Conservation (phyloP, 2,797 vertebrate species). For the Gephyroberyx darwinii region DNA sequence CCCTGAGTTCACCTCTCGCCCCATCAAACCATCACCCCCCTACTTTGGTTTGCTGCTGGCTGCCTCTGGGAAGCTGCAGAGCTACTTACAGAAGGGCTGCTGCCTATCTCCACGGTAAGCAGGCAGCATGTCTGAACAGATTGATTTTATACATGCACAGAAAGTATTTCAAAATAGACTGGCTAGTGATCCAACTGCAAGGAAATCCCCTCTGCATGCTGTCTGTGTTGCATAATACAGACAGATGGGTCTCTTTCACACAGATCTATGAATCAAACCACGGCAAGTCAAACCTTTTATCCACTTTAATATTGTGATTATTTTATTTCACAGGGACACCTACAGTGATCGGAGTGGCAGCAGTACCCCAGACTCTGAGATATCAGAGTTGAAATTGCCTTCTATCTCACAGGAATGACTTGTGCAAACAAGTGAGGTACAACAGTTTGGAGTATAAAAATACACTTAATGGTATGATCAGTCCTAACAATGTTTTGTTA, state of each 20-base stretch:
- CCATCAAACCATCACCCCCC: conserved; percentile 94
- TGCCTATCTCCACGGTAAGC: conserved; percentile 91
- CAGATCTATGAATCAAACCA: no score
- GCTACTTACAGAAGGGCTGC: conserved; percentile 92
- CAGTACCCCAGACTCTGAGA: conserved; percentile 91
- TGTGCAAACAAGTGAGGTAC: no score
- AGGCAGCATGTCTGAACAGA: neutral
- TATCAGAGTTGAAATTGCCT: conserved; percentile 87
- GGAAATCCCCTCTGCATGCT: no score
- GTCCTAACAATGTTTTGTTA: no score
- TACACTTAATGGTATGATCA: no score
- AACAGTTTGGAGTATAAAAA: no score
- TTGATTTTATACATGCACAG: no score
- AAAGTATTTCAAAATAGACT: no score
- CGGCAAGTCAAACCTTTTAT: no score
- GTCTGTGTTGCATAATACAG: neutral
- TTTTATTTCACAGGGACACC: conserved; percentile 82
- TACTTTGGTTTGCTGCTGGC: conserved; percentile 94
- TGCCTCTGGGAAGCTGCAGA: conserved; percentile 88
- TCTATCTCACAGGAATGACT: conserved; percentile 81
- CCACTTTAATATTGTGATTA: no score
- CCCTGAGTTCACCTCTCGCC: conserved; percentile 95
- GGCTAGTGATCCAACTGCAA: no score
- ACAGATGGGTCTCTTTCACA: no score
- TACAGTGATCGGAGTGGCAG: conserved; percentile 91